Conservation (phyloP, 1,140 invertebrate species). For the Alviniconcha marisindica region DNA sequence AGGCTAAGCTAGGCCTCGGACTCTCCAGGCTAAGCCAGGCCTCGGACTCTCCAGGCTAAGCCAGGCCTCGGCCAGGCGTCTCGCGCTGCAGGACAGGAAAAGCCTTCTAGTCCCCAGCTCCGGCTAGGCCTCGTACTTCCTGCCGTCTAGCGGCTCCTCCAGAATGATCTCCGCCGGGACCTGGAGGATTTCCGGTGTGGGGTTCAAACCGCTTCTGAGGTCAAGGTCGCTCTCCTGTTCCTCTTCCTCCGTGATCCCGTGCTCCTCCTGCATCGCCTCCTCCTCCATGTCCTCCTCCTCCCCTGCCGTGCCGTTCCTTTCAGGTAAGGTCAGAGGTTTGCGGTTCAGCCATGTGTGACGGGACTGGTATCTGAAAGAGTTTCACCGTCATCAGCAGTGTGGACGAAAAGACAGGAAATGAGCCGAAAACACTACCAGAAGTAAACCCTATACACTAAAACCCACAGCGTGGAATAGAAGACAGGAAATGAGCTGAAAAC, state of each 20-base stretch:
- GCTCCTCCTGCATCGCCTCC: not conserved
- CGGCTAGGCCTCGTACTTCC: not conserved
- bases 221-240: slow-evolving; percentile 28
- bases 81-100: not conserved
- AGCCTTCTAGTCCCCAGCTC: too few species aligned
- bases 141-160: not conserved
- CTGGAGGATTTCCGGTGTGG: not conserved
- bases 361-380: not conserved
- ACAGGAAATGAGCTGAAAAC: too few species aligned
- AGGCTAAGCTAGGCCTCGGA: too few species aligned
- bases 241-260: slow-evolving; percentile 24
- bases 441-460: not conserved
- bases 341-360: not conserved
- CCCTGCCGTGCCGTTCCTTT: not conserved
- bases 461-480: too few species aligned
- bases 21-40: too few species aligned
- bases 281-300: not conserved
- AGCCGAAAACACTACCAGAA: too few species aligned
- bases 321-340: not conserved
- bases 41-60: too few species aligned
- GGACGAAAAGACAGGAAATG: too few species aligned
- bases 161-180: not conserved
- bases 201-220: not conserved
- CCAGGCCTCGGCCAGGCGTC: not conserved
- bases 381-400: not conserved